Base-by-base conservation (phyloP, 1,140 invertebrate genomes). In the Magallana angulata region DNA sequence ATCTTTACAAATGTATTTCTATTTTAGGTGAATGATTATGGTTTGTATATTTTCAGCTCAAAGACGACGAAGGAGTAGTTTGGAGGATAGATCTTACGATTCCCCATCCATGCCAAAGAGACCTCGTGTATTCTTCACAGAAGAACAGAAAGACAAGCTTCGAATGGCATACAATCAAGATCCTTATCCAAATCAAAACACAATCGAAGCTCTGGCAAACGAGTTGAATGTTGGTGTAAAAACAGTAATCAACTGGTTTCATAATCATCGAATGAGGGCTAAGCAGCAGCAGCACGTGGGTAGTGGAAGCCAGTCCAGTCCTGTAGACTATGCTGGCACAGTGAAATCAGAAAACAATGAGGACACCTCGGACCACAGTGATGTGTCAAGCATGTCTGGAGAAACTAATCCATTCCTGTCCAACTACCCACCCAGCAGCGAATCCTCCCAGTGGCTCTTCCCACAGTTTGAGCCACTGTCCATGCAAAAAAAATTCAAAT, bases 211-310 rank as follows among this genome's bases (percentile, higher is more conserved):
- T 91, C 96, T 99, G 82, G 98, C 98, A 11, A 96, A 96, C 18
- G 98, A 99, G 94, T 95, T 99, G 8, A 97, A 97, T 14, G 95
- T 99, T n/a, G 98, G 98, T 1, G 97, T 98, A 12, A 96, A 98
- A 90, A 99, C 98, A 62, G 99, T 99, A 88, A 93, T 94, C 18
- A 99, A 99, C 94, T 99, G 99, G 99, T 99, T 99, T 96, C 99
- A 99, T 95, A 99, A 99, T 94, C 98, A 99, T 95, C 96, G 99
- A 86, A 99, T 99, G 98, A 96, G 99, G 84, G 96, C 99, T 92
- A 99, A 99, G 95, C 95, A 95, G 85, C 94, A 95, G 84, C 91
- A 93, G 82, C 93, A 94, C 85, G 76, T 91, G 16, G 91, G 89
- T 64, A 90, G 62, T 71, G 86, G 85, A 7, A 71, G 30, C 30